These are phyloP conservation scores for Ditylenchus weischeri DNA, from an alignment of 2,888 invertebrate genomes.

Conservation along the genomic window DNA sequence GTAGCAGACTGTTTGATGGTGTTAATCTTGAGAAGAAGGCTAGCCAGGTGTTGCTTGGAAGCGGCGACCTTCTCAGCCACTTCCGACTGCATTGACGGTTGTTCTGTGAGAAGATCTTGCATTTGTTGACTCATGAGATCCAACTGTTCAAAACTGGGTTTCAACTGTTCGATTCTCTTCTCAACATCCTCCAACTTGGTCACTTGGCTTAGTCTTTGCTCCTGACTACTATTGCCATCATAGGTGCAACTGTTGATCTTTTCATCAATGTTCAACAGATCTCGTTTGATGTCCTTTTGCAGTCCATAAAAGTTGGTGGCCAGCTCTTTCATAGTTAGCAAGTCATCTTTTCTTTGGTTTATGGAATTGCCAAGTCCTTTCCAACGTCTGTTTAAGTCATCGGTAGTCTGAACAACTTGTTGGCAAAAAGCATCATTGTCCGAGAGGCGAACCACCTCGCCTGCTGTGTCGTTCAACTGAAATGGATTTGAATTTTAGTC, in stretches of 20 bases:
- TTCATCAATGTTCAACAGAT: not conserved
- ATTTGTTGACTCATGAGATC: not conserved
- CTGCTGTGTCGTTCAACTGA: conserved; percentile 73
- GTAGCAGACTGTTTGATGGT: conserved; percentile 1
- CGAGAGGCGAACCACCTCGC: conserved; percentile 65
- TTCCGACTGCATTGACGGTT: conserved; percentile 10
- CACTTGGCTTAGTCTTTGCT: not conserved
- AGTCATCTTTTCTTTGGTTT: conserved; percentile 25
- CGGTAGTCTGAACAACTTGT: conserved; percentile 43
- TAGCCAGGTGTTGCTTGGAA: too few species aligned
- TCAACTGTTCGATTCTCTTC: not conserved
- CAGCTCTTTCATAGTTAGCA: conserved; percentile 22
- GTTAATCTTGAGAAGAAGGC: not conserved
- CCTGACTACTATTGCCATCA: not conserved
- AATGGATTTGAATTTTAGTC: too few species aligned
- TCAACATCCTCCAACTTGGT: not conserved
- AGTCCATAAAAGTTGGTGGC: conserved; percentile 22
- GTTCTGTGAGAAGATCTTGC: not conserved
- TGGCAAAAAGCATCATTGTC: conserved; percentile 18
- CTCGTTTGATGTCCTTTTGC: conserved; percentile 35
- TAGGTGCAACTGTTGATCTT: not conserved
- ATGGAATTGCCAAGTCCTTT: conserved; percentile 38
- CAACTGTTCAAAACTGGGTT: conserved; percentile 12
- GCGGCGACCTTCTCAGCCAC: conserved; percentile 13
- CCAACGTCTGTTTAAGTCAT: conserved; percentile 73